Percentiles rank a stretch among this genome's conserved stretches.
These are phyloP conservation scores for Amorpha juglandis DNA, from an alignment of 2,888 invertebrate genomes.

Conservation along the genomic window DNA sequence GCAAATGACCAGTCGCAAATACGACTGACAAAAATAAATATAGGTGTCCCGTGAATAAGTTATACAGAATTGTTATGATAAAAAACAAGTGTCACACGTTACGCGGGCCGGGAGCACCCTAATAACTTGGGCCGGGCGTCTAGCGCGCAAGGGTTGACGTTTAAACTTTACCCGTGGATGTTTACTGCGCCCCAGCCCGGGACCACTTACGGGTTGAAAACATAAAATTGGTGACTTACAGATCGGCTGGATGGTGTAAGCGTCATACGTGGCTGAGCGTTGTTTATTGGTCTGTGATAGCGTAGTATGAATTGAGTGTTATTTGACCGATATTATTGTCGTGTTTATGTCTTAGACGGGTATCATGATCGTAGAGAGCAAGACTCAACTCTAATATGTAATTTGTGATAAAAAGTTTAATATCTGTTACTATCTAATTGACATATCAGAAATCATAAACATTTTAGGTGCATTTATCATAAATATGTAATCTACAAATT, in stretches of 20 bases:
- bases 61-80: constrained; percentile 44
- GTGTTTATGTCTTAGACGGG: too few species aligned
- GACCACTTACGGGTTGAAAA: constrained; percentile 65
- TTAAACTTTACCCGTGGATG: constrained; percentile 72
- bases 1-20: constrained; percentile 20
- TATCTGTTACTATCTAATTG: too few species aligned
- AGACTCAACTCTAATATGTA: too few species aligned
- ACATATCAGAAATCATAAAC: too few species aligned
- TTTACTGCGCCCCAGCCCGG: constrained; percentile 64
- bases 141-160: constrained; percentile 68
- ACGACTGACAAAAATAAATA: constrained; percentile 20
- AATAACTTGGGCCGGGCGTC: constrained; percentile 65
- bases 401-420: too few species aligned
- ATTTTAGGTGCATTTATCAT: too few species aligned
- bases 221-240: constrained; percentile 57
- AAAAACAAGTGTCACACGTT: constrained; percentile 61
- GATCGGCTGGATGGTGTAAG: constrained; percentile 52
- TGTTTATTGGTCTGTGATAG: neutral
- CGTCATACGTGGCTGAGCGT: neutral
- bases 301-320: too few species aligned
- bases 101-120: constrained; percentile 57
- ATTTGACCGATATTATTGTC: too few species aligned
- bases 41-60: constrained; percentile 30
- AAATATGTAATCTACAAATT: too few species aligned
- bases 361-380: too few species aligned